Evolutionary conservation across 2,888 invertebrate species (phyloP), one percentile per base, ranked within the genome.

Genomic region (Acanthosepion pharaonis): DNA sequence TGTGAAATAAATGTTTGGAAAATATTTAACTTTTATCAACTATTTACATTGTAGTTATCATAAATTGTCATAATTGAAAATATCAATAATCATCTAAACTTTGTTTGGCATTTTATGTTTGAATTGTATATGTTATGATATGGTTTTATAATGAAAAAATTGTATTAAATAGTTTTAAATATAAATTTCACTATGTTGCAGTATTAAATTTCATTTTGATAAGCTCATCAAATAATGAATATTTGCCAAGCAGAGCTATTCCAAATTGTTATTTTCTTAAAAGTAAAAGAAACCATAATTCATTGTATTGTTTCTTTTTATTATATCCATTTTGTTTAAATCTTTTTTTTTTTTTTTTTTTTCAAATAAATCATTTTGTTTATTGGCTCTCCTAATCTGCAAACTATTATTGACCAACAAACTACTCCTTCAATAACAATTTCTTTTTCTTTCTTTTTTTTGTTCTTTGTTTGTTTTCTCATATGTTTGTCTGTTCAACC

Each of bases 191-290:
- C n/a, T 18, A 18, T 4, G 18, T 55, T 78, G 6, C 18, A 33
- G n/a, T 33, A 78, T 78, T 78, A 23, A 59, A 59, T 59, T 59
- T 59, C 23, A 59, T 59, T 4, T 59, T 59, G 23, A 59, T 59
- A 59, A 25, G 1, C 20, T 55, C 5, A 55, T 20, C 15, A 55
- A 55, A 55, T 55, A 55, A 55, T 59, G 59, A 59, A 23, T 91
- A 49, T 92, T 93, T 53, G 49, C 9, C 53, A 49, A 53, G 93
- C 93, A 93, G 42, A 93, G 93, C 93, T 93, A 93, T 93, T 93
- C 93, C 93, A 93, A 93, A 49, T 53, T 93, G 93, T 93, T 18
- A n/a, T 93, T 20, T 93, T n/a, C 25, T 51, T 92, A 5, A 92
- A 28, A 78, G 9, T 78, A 78, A 78, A 78, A 33, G 1, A 11